These are phyloP conservation scores for Macrosiphum euphorbiae DNA, from an alignment of 2,888 invertebrate genomes.

Conservation along the genomic window DNA sequence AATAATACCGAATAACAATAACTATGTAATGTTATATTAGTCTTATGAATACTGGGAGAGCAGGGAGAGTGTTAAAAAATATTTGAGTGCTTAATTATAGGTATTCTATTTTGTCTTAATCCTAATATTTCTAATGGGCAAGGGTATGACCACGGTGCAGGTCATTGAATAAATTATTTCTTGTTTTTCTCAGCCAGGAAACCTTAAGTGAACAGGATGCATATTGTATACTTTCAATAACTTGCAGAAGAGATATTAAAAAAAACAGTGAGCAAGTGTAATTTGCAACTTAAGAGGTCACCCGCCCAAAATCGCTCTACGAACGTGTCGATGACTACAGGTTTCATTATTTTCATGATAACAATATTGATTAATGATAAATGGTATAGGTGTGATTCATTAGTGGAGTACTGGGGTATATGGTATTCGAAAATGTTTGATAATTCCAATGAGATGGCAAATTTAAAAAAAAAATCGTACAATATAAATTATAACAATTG, in stretches of 20 bases:
- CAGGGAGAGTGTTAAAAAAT: neutral
- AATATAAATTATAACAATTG: neutral
- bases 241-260: neutral
- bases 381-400: neutral
- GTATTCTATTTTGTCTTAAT: neutral
- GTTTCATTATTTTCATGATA: neutral
- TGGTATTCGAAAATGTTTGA: neutral
- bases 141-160: neutral
- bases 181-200: neutral
- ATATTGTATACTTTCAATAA: neutral
- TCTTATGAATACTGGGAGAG: neutral
- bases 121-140: neutral
- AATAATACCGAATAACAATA: neutral
- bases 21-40: neutral
- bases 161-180: neutral
- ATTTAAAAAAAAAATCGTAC: neutral
- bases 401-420: neutral
- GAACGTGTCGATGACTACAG: neutral
- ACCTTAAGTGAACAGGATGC: neutral
- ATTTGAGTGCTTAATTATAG: neutral
- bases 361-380: neutral
- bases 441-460: neutral
- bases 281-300: neutral
- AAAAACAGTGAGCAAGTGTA: neutral
- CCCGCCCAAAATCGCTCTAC: neutral